Evolutionary conservation across 2,888 invertebrate genomes (phyloP).

Genomic region (Dryocosmus kuriphilus): DNA sequence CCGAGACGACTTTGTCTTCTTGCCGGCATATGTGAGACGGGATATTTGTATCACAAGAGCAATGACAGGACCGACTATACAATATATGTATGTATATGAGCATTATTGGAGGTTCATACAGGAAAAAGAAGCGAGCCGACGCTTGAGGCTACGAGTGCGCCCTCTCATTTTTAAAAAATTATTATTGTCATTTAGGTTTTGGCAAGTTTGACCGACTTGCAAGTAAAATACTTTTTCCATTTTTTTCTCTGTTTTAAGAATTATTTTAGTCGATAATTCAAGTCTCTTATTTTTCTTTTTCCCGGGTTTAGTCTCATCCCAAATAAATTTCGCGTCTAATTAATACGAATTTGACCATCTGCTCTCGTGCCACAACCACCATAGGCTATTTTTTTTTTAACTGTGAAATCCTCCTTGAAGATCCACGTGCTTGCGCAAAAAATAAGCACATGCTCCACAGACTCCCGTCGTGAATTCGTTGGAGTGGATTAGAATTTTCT

Average conservation of each 20-base stretch:
- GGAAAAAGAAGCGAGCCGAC: neutral
- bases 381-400: constrained; percentile 29
- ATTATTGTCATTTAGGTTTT: constrained; percentile 1
- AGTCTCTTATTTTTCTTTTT: constrained; percentile 3
- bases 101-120: constrained; percentile 17
- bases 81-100: neutral
- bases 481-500: constrained; percentile 34
- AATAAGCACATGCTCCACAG: constrained; percentile 40
- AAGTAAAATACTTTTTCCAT: neutral
- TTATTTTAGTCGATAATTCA: constrained; percentile 1
- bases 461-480: constrained; percentile 48
- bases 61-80: constrained; percentile 13
- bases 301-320: neutral
- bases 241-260: constrained; percentile 1
- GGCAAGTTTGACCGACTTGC: constrained; percentile 27
- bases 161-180: neutral
- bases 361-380: constrained; percentile 20
- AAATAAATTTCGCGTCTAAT: neutral
- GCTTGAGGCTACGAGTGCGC: neutral
- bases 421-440: constrained; percentile 48
- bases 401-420: constrained; percentile 42
- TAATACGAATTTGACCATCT: constrained; percentile 19
- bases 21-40: constrained; percentile 28
- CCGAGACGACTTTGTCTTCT: constrained; percentile 35
- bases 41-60: constrained; percentile 39